Evolutionary conservation across 2,888 invertebrate genomes (phyloP).

Genomic region (Quadroppia sp.): DNA sequence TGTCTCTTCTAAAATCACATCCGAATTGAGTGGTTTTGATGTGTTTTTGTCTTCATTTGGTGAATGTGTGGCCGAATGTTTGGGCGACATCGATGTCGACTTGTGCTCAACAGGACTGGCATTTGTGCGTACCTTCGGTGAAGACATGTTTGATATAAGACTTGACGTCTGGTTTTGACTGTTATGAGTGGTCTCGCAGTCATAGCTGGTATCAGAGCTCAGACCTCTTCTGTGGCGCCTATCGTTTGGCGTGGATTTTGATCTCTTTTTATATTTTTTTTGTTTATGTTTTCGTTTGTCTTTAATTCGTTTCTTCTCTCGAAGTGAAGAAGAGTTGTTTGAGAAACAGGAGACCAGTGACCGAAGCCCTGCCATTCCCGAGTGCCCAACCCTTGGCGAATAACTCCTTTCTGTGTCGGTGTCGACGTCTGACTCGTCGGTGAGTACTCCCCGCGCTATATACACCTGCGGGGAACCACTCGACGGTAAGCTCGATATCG

Average conservation of each 20-base stretch:
- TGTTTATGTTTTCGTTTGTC: constrained; percentile 16
- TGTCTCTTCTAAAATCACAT: neutral
- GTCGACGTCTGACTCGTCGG: constrained; percentile 44
- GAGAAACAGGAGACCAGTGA: constrained; percentile 40
- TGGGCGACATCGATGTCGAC: constrained; percentile 29
- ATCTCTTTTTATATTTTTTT: neutral
- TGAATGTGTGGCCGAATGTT: neutral
- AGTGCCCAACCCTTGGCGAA: constrained; percentile 9
- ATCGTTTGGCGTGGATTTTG: neutral
- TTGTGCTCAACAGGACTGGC: constrained; percentile 16
- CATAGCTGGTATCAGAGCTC: constrained; percentile 21
- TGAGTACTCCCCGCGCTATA: constrained; percentile 43
- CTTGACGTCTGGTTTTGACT: constrained; percentile 24
- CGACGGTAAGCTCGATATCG: constrained; percentile 44
- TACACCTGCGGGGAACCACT: constrained; percentile 42
- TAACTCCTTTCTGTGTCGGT: constrained; percentile 39
- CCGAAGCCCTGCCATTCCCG: constrained; percentile 31
- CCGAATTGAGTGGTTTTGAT: neutral
- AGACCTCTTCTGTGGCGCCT: constrained; percentile 16
- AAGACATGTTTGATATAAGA: neutral
- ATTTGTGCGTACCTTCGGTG: constrained; percentile 21
- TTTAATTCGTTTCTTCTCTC: constrained; percentile 26
- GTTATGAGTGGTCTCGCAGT: constrained; percentile 21
- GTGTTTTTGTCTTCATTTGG: constrained; percentile 7
- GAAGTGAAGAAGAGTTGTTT: constrained; percentile 30